A percentile compares a stretch with the other conserved stretches of the same genome.
Evolutionary conservation across 2,888 invertebrate species (phyloP).

Genomic region (Platerodrilus igneus): DNA sequence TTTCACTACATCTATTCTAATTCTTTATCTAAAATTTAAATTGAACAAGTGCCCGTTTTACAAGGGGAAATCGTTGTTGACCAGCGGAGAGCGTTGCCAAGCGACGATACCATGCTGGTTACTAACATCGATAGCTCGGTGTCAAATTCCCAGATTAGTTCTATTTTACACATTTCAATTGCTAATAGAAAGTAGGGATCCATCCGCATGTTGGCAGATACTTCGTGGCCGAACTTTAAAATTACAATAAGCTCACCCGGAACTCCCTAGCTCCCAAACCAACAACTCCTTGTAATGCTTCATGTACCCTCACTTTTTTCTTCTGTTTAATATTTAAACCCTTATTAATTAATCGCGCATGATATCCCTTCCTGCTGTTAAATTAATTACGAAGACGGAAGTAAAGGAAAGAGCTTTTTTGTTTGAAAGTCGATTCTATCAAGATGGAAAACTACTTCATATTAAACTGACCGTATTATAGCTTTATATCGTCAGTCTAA

Average conservation of each 20-base stretch:
- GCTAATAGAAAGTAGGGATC: constrained; percentile 35
- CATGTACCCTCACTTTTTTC: neutral
- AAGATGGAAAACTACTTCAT: constrained; percentile 32
- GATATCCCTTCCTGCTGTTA: constrained; percentile 32
- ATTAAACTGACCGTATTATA: constrained; percentile 40
- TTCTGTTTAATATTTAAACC: constrained; percentile 20
- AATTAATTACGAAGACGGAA: constrained; percentile 30
- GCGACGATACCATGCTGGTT: constrained; percentile 33
- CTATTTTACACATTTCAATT: constrained; percentile 44
- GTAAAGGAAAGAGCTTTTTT: constrained; percentile 25
- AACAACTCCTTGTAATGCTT: neutral
- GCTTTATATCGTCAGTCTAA: constrained; percentile 10
- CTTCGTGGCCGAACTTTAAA: constrained; percentile 20
- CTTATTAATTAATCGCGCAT: constrained; percentile 35
- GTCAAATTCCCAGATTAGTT: constrained; percentile 42
- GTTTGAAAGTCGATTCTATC: neutral
- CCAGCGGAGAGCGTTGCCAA: constrained; percentile 40
- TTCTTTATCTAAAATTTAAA: too few relatives aligned
- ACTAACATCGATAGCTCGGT: constrained; percentile 39
- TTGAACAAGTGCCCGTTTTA: too few relatives aligned
- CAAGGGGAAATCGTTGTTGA: constrained; percentile 34
- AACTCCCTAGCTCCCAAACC: constrained; percentile 4
- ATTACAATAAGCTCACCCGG: constrained; percentile 12
- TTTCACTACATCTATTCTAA: too few relatives aligned
- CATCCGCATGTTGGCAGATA: constrained; percentile 20